Evolutionary conservation across 2,797 vertebrate genomes (phyloP).

Genomic region (Gymnothorax reevesii): DNA sequence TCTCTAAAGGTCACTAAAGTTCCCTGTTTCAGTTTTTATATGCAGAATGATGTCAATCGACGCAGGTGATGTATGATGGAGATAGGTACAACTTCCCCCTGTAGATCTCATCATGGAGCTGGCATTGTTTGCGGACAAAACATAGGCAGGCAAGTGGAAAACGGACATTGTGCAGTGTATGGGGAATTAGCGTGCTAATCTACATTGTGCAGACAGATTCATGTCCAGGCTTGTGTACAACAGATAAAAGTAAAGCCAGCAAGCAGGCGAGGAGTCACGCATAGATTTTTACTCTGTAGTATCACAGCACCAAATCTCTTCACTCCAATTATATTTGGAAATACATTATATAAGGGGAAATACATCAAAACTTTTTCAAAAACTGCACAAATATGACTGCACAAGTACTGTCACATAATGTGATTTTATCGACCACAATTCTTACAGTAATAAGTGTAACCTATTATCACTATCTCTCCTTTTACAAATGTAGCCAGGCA

Average conservation of each 20-base stretch:
- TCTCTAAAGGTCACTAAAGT: neutral
- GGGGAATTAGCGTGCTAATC: neutral
- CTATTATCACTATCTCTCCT: neutral
- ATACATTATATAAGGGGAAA: neutral
- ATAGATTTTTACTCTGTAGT: neutral
- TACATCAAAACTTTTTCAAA: neutral
- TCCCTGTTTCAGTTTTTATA: conserved; percentile 9
- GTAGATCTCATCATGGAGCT: neutral
- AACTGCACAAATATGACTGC: neutral
- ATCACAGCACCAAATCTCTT: neutral
- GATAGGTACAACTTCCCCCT: conserved; percentile 12
- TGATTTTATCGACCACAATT: neutral
- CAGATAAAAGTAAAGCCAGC: conserved; percentile 13
- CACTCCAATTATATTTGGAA: neutral
- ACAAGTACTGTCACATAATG: neutral
- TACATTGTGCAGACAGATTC: neutral
- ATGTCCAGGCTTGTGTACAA: neutral
- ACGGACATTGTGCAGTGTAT: neutral
- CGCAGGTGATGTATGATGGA: neutral
- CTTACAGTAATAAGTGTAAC: neutral
- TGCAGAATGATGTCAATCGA: neutral
- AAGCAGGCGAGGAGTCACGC: neutral
- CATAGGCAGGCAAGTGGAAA: neutral
- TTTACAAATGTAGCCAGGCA: neutral
- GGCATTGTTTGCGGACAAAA: conserved; percentile 6